A percentile compares a stretch with the other conserved stretches of the same genome.
Evolutionary conservation across 2,797 vertebrate genomes (phyloP).

Genomic region (Eurystomus glaucurus): DNA sequence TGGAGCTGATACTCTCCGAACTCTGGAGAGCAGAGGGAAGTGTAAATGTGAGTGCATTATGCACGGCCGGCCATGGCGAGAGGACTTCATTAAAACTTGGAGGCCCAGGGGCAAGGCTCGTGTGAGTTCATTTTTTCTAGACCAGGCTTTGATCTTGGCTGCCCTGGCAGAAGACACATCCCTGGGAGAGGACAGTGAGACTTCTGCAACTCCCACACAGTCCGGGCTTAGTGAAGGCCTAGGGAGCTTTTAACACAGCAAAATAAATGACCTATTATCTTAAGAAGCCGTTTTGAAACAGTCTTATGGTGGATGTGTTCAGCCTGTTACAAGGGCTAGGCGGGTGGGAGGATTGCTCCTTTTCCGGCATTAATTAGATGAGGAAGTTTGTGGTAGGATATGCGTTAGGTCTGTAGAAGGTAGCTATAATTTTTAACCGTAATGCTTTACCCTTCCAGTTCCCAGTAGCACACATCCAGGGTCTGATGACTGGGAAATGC

Average conservation of each 20-base stretch:
- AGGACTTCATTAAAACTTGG: too few relatives aligned
- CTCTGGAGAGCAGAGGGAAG: neutral
- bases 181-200: neutral
- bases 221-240: neutral
- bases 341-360: neutral
- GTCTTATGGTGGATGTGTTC: neutral
- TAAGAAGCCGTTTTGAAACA: neutral
- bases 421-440: neutral
- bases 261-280: neutral
- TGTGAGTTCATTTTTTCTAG: neutral
- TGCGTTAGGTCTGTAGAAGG: neutral
- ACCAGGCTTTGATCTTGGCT: neutral
- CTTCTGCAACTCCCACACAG: neutral
- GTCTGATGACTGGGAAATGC: neutral
- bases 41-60: neutral
- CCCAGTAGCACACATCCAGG: neutral
- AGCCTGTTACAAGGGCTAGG: neutral
- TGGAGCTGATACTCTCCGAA: neutral
- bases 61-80: fast-evolving
- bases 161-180: neutral
- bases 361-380: neutral
- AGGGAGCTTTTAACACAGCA: neutral
- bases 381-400: neutral
- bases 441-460: conserved; percentile 3
- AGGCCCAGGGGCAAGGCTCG: neutral